A percentile compares a stretch with the other conserved stretches of the same genome.
Evolutionary conservation across 2,113 vertebrate genomes (phyloP).

Genomic region (Dipodomys stephensi): DNA sequence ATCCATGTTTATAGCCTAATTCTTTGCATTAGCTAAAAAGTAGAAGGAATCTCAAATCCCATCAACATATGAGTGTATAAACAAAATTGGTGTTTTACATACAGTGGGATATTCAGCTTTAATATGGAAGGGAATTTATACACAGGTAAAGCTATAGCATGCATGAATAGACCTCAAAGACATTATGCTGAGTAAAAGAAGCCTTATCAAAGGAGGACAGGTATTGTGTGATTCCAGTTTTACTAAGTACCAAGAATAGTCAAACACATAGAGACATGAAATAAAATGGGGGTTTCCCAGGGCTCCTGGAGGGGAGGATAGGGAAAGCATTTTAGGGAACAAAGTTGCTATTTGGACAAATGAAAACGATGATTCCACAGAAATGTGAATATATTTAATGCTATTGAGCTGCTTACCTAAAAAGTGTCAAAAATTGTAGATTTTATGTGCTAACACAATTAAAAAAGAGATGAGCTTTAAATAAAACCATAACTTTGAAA

Average conservation of each 20-base stretch:
- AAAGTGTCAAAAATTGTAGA: background rate
- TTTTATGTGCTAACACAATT: background rate
- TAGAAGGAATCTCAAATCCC: background rate
- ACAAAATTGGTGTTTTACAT: background rate
- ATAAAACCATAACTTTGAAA: constrained; percentile 33
- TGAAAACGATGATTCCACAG: background rate
- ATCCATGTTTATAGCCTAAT: background rate
- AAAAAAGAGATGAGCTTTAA: background rate
- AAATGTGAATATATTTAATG: background rate
- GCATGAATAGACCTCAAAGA: background rate
- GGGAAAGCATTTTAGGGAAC: background rate
- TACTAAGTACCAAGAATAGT: background rate
- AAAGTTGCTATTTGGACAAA: constrained; percentile 2
- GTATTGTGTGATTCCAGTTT: background rate
- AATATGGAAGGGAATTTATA: background rate
- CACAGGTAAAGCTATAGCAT: background rate
- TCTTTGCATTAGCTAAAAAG: background rate
- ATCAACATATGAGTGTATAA: background rate
- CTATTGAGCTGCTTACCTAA: background rate
- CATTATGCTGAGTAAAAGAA: background rate
- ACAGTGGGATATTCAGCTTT: background rate
- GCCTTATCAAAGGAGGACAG: background rate
- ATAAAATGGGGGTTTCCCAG: background rate
- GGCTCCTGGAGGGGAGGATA: background rate
- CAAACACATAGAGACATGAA: background rate